phyloP scores from a whole-genome alignment of 2,888 invertebrate species.

The Rhorus exstirpatorius region DNA sequence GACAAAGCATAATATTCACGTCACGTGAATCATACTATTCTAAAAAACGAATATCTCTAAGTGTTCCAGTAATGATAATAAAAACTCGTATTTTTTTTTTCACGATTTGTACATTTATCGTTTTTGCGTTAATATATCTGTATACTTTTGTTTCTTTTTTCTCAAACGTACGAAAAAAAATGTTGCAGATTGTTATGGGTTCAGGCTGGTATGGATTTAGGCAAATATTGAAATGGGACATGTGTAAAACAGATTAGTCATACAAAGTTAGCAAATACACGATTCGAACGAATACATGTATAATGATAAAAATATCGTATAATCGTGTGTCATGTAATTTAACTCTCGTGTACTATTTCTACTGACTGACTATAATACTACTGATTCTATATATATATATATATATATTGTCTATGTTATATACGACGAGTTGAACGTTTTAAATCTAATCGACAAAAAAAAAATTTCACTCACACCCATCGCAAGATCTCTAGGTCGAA shows the following conservation, averaged over 20 bases:
- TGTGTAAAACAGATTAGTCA: conserved; percentile 17
- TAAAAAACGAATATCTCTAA: conserved; percentile 49
- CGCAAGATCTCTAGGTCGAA: conserved; percentile 51
- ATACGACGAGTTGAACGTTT: conserved; percentile 57
- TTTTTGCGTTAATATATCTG: conserved; percentile 35
- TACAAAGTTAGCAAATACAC: conserved; percentile 58
- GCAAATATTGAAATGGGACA: conserved; percentile 28
- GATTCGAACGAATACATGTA: conserved; percentile 46
- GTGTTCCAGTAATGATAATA: conserved; percentile 37
- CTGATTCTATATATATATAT: too few relatives aligned
- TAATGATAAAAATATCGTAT: conserved; percentile 11
- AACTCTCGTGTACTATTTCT: conserved; percentile 81
- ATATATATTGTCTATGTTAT: conserved; percentile 66
- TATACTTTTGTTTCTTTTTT: too few relatives aligned
- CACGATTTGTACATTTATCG: conserved; percentile 15
- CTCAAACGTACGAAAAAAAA: conserved; percentile 42
- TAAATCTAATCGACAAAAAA: conserved; percentile 40
- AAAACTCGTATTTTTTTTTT: conserved; percentile 12
- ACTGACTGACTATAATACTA: conserved; percentile 80
- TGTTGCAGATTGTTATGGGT: conserved; percentile 31
- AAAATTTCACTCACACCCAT: conserved; percentile 62
- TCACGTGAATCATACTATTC: conserved; percentile 62
- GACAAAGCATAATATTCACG: conserved; percentile 54
- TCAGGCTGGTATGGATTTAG: conserved; percentile 40
- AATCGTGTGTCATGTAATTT: conserved; percentile 63